Base-by-base conservation (phyloP, 2,113 vertebrate species). In the Otus sunia region DNA sequence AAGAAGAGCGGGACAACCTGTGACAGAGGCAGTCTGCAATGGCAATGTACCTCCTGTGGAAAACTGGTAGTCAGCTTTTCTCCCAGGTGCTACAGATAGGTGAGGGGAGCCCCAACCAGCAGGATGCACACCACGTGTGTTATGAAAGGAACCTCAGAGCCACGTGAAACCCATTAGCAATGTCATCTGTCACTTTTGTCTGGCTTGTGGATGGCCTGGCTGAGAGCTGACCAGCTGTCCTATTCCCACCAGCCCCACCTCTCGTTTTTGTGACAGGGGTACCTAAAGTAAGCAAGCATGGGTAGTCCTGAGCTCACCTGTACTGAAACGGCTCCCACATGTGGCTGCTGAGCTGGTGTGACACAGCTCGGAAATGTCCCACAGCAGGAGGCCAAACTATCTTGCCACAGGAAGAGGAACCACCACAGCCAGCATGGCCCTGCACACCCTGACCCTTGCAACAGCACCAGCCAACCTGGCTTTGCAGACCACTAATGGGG, bases 241-340 rank as follows among this genome's bases (percentile, higher is more conserved):
- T 12, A 8, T 81, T 71, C 19, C 66, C 37, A 69, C 11, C 41
- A 59, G 41, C n/a, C 69, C 18, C 81, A 78, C 34, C 41, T 88
- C 21, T 77, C 37, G n/a, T 59, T 67, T 67, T 29, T 52, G 58
- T 88, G 26, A 19, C 4, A 53, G 56, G 29, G 26, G 15, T 43
- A 26, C 53, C 27, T 76, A 59, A 87, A 67, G 32, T 26, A 79
- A 78, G 56, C 17, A 47, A 64, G 7, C 4, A 0, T 43, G 37
- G 19, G 32, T 27, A 94, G 39, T 18, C 12, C 63, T 88, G 58
- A 68, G 30, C 36, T 79, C 52, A 43, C 16, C n/a, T 26, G 19
- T 64, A 43, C 34, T 49, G 49, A 73, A 78, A 14, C 0, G 1
- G 25, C 67, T 93, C 39, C 36, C 20, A 8, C 0, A 0, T 36